These are phyloP conservation scores for Dynastes grantii DNA, from an alignment of 2,888 invertebrate genomes.

Conservation along the genomic window DNA sequence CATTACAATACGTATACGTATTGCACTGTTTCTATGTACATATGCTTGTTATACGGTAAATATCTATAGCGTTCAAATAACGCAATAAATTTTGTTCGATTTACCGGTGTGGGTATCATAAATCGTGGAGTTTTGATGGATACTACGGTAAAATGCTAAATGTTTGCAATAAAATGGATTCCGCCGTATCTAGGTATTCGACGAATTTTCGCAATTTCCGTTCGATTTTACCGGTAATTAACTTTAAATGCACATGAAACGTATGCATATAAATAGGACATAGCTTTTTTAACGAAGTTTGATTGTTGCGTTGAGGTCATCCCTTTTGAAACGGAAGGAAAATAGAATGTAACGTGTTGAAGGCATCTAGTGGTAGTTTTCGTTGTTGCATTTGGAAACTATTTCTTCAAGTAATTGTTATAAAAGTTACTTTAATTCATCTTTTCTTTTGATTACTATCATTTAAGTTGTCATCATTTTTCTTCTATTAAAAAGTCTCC, in stretches of 20 bases:
- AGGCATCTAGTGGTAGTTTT: too few species aligned
- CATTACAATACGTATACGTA: neutral
- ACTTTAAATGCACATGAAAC: neutral
- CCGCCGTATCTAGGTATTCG: constrained; percentile 7
- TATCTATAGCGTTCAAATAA: neutral
- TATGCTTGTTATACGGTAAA: neutral
- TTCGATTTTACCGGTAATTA: constrained; percentile 29
- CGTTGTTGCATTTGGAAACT: too few species aligned
- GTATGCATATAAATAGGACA: neutral
- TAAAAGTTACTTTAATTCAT: too few species aligned
- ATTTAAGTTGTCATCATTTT: too few species aligned
- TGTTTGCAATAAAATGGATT: neutral
- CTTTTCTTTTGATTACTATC: too few species aligned
- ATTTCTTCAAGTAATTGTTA: too few species aligned
- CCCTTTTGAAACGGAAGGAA: too few species aligned
- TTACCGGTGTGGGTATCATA: neutral
- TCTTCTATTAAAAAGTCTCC: too few species aligned
- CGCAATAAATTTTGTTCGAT: neutral
- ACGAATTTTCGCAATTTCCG: constrained; percentile 21
- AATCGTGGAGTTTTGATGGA: constrained; percentile 8
- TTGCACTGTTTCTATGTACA: neutral
- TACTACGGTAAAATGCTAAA: constrained; percentile 5
- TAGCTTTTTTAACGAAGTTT: neutral
- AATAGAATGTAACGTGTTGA: too few species aligned
- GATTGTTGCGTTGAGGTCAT: neutral